Conservation (phyloP, 2,888 invertebrate genomes). For the Drosophila tanythrix region DNA sequence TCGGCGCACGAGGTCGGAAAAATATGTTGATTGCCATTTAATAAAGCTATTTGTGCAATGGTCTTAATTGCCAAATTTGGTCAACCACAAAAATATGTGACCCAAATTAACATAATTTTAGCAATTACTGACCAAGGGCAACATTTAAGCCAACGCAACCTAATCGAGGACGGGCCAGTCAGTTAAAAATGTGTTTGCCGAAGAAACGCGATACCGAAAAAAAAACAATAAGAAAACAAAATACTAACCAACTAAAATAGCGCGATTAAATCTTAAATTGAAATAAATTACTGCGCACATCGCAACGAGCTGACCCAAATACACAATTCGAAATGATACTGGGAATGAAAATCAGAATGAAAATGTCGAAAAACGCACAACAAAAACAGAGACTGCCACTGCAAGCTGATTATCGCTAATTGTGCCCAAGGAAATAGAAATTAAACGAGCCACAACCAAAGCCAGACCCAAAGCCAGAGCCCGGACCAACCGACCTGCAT, state of each 20-base stretch:
- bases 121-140: slow-evolving; percentile 65
- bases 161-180: slow-evolving; percentile 14
- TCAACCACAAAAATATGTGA: slow-evolving; percentile 1
- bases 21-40: slow-evolving; percentile 41
- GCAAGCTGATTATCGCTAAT: slow-evolving; percentile 77
- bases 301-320: slow-evolving; percentile 73
- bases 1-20: not conserved
- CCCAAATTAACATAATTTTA: slow-evolving; percentile 42
- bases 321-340: slow-evolving; percentile 36
- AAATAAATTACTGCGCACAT: slow-evolving; percentile 72
- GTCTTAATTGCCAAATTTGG: slow-evolving; percentile 17
- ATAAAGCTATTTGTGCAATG: slow-evolving; percentile 27
- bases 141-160: slow-evolving; percentile 1
- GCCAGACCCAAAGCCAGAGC: slow-evolving; percentile 6
- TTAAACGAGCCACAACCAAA: slow-evolving; percentile 34
- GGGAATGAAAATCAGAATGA: slow-evolving; percentile 27
- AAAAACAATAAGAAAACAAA: not conserved
- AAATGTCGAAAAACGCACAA: slow-evolving; percentile 36
- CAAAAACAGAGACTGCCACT: slow-evolving; percentile 19
- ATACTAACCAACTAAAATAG: slow-evolving; percentile 44
- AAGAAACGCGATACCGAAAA: slow-evolving; percentile 19
- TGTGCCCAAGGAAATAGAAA: slow-evolving; percentile 69
- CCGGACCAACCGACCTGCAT: slow-evolving; percentile 10
- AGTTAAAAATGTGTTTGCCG: slow-evolving; percentile 58
- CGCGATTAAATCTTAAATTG: slow-evolving; percentile 67